Evolutionary conservation across 2,888 invertebrate species (phyloP).

Genomic region (Orthosia cruda): DNA sequence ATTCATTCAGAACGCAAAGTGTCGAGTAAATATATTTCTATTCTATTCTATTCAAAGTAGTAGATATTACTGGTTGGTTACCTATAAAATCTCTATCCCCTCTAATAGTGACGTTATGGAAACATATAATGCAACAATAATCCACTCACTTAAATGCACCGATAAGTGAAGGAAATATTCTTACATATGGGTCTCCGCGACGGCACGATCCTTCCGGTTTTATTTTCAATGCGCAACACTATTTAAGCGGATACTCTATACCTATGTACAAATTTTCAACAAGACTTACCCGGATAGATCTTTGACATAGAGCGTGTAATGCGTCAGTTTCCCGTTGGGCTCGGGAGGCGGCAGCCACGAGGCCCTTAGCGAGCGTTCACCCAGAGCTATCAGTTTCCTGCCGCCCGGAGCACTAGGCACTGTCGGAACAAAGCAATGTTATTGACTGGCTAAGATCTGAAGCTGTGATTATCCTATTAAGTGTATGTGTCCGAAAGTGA

Average conservation of each 20-base stretch:
- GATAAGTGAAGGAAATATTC: too few relatives aligned
- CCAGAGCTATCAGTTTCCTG: slow-evolving; percentile 96
- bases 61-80: background rate
- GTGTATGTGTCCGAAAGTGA: too few relatives aligned
- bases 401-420: slow-evolving; percentile 97
- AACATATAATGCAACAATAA: too few relatives aligned
- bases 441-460: slow-evolving; percentile 9
- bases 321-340: slow-evolving; percentile 95
- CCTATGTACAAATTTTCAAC: too few relatives aligned
- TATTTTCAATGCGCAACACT: too few relatives aligned
- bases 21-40: too few relatives aligned
- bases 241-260: background rate
- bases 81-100: background rate
- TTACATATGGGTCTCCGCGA: too few relatives aligned
- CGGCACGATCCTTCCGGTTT: too few relatives aligned
- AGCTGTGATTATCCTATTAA: background rate
- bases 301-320: slow-evolving; percentile 95
- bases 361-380: slow-evolving; percentile 95
- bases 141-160: background rate
- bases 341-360: slow-evolving; percentile 96
- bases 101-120: too few relatives aligned
- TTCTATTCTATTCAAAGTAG: too few relatives aligned
- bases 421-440: slow-evolving; percentile 75
- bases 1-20: background rate
- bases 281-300: slow-evolving; percentile 93